Evolutionary conservation across 2,797 vertebrate species (phyloP), one percentile per base, ranked within the genome.

Genomic region (Anguilla obscura): DNA sequence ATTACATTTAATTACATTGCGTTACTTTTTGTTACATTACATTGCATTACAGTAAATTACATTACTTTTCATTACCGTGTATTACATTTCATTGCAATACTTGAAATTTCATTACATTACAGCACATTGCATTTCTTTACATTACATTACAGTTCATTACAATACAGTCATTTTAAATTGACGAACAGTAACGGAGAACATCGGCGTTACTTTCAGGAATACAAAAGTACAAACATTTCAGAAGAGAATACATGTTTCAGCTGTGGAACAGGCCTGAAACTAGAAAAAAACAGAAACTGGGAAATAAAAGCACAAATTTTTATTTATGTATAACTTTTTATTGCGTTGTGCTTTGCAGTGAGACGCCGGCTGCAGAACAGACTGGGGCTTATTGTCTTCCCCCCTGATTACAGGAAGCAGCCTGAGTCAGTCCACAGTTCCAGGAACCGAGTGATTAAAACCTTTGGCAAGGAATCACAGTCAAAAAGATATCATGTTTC

Each of bases 271-370:
- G 21, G 21, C 63, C 63, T 66, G 63, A 18, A 27, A 27, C n/a
- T 66, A 6, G n/a, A 5, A 9, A n/a, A 8, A 66, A 24, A 5
- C 0, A 0, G 5, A 66, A 27, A 27, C 21, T 5, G 5, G 18
- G 58, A 63, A 18, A 63, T 24, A 18, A 63, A 63, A 21, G 21
- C 4, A 63, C 58, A 63, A 63, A 40, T 40, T 40, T 40, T 40
- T 3, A 40, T 40, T 40, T 3, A 52, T 52, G 50, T 66, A 8
- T 66, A n/a, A 66, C n/a, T 24, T 5, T 66, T 66, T 66, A n/a
- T 66, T 66, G 89, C 85, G 90, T 92, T 91, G 91, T 90, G 87
- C 90, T 92, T 92, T 94, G 9, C n/a, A 7, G 63, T 66, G 9
- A 66, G 63, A 66, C 14, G 7, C 0, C 0, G 24, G 24, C 63